A percentile compares a stretch with the other conserved stretches of the same genome.
Evolutionary conservation across 53 echinoderm and acorn worm genomes (phyloP).

Genomic region (Patiria pectinifera): DNA sequence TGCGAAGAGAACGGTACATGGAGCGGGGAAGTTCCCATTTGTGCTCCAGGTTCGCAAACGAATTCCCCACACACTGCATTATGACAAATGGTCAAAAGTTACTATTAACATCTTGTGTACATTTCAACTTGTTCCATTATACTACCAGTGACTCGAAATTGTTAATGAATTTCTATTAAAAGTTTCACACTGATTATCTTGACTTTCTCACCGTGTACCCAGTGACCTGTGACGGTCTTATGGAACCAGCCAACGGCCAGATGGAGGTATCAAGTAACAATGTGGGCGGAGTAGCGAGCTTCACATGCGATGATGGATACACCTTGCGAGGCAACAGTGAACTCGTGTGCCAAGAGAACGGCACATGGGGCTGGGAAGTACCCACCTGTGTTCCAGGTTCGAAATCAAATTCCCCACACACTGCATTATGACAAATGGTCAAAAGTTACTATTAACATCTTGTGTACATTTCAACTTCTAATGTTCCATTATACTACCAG

Average conservation of each 20-base stretch:
- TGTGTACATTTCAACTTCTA: too few relatives aligned
- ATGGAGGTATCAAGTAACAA: background rate
- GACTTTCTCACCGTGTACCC: background rate
- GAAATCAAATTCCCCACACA: background rate
- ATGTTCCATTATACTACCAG: too few relatives aligned
- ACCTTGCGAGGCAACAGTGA: background rate
- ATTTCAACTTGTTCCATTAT: too few relatives aligned
- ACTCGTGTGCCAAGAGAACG: background rate
- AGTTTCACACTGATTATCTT: too few relatives aligned
- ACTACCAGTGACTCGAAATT: too few relatives aligned
- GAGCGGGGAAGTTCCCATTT: background rate
- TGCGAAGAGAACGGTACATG: background rate
- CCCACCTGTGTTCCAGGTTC: background rate
- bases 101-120: too few relatives aligned
- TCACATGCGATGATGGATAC: background rate
- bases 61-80: too few relatives aligned
- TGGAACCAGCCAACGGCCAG: background rate
- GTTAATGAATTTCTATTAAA: too few relatives aligned
- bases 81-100: too few relatives aligned
- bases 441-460: too few relatives aligned
- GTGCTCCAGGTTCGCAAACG: background rate
- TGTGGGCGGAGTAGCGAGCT: slow-evolving; percentile 3
- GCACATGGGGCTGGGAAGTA: background rate
- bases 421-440: too few relatives aligned
- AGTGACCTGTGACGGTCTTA: background rate